phyloP scores from a whole-genome alignment of 1,140 invertebrate species.

The Colletes latitarsis region DNA sequence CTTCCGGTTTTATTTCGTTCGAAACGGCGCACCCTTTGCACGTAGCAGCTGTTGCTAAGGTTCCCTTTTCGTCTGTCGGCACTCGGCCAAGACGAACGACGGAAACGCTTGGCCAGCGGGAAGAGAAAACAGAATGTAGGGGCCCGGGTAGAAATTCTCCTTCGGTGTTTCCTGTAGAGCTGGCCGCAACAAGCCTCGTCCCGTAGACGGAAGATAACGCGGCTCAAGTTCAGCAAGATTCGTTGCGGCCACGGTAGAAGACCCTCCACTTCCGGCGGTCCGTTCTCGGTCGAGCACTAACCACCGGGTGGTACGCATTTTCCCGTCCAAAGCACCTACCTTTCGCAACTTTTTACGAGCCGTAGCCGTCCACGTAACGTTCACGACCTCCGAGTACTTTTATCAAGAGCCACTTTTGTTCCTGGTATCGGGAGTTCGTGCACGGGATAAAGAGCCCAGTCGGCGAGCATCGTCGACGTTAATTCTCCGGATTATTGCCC shows the following conservation, averaged over 20 bases:
- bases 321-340: constrained; percentile 19
- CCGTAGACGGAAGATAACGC: constrained; percentile 15
- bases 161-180: not conserved
- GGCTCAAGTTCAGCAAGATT: constrained; percentile 4
- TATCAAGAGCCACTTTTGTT: constrained; percentile 20
- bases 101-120: not conserved
- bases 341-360: constrained; percentile 45
- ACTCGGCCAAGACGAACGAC: constrained; percentile 33
- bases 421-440: constrained; percentile 15
- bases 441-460: no score
- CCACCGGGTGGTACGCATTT: constrained; percentile 4
- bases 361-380: not conserved
- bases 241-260: constrained; percentile 7
- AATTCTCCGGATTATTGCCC: not conserved
- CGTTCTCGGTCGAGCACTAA: not conserved
- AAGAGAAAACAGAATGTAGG: not conserved
- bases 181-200: not conserved
- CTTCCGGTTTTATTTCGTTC: not conserved
- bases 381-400: not conserved
- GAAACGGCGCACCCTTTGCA: constrained; percentile 11
- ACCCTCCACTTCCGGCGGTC: not conserved
- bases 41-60: constrained; percentile 40
- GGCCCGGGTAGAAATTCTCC: not conserved
- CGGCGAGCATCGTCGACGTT: not conserved
- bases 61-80: constrained; percentile 13